These are phyloP conservation scores for Pygoscelis adeliae DNA, from an alignment of 2,113 vertebrate species.

Conservation along the genomic window DNA sequence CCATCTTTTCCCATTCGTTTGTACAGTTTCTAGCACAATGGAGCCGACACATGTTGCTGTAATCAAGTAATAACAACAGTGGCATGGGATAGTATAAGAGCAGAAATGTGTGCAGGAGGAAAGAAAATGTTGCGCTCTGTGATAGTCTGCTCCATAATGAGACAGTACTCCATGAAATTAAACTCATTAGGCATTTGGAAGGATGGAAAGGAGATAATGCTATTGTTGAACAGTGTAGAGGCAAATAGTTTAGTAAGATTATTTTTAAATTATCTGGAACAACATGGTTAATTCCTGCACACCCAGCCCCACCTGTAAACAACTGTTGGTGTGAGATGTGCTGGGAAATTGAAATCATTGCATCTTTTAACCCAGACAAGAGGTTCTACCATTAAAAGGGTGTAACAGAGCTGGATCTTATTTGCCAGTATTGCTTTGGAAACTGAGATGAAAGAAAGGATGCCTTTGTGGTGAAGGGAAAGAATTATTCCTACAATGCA, in stretches of 20 bases:
- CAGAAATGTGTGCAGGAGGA: background rate
- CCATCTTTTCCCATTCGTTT: background rate
- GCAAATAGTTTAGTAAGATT: background rate
- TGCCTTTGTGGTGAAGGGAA: conserved; percentile 18
- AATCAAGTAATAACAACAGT: background rate
- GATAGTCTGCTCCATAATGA: background rate
- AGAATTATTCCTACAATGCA: background rate
- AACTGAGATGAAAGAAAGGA: conserved; percentile 24
- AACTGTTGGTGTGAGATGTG: background rate
- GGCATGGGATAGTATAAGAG: background rate
- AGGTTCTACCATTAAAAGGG: background rate
- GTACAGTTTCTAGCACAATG: background rate
- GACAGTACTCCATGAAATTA: background rate
- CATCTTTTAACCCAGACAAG: background rate
- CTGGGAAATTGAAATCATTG: background rate
- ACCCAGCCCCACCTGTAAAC: background rate
- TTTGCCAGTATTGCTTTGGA: conserved; percentile 35
- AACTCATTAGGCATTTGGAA: background rate
- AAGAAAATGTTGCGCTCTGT: background rate
- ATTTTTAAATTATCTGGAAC: background rate
- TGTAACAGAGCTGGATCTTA: background rate
- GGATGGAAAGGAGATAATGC: background rate
- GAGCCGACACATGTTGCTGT: background rate
- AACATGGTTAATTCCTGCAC: background rate
- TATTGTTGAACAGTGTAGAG: background rate